Evolutionary conservation across 2,113 vertebrate genomes (phyloP), one percentile per base, ranked within the genome.

Genomic region (Periophthalmodon schlosseri): DNA sequence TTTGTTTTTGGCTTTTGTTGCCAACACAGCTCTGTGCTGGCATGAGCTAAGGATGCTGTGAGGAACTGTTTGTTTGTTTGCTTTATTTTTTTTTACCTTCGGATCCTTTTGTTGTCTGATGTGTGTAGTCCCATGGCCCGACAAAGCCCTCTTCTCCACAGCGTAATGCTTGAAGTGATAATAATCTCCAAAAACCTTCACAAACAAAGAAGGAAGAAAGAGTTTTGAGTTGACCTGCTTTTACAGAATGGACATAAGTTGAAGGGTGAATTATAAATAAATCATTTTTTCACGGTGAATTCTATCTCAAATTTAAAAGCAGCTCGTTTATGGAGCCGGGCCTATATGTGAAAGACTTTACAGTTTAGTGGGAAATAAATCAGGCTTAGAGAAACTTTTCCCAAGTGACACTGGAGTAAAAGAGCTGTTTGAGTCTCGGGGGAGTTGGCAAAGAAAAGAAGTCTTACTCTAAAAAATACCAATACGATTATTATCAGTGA

Each of bases 151-250:
- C 90, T 95, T 98, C 87, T 94, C 93, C 89, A 98, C 95, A 0
- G 92, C 93, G 0, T 89, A 91, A 88, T 97, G 96, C 89, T 91
- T 92, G 76, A 99, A 97, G 91, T 99, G 95, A 94, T 96, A 98
- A 93, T 98, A 98, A 92, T 97, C 93, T 0, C 94, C 95, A 11
- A 99, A 96, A 87, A 97, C 96, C 97, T 98, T 92, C 78, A 74
- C 89, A 87, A 72, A 90, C 83, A 28, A 28, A 13, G 83, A 52
- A 36, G 57, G 77, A 44, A 77, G 18, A 52, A 36, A 16, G 18
- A 34, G 18, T n/a, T 77, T 9, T 87, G 72, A 84, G 70, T 77
- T 82, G 68, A 85, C 74, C 83, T 69, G 77, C 69, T n/a, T 63
- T 64, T 58, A 63, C 68, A 74, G 70, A 16, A 23, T 54, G 56